phyloP scores from a whole-genome alignment of 2,888 invertebrate species.

The Pterobdella sp. region DNA sequence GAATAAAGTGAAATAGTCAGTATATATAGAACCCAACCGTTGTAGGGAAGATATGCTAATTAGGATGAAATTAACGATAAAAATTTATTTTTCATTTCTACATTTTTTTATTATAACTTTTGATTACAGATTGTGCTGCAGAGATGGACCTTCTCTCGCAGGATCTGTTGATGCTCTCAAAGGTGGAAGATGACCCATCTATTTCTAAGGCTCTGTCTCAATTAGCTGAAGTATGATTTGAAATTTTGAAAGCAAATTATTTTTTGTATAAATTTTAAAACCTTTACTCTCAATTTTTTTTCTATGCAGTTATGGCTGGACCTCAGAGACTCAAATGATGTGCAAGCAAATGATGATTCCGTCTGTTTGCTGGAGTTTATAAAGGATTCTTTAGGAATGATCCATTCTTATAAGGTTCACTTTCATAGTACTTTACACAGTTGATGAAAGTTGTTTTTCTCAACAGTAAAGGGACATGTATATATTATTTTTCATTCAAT shows the following conservation, averaged over 20 bases:
- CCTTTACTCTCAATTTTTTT: neutral
- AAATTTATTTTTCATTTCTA: too few species aligned
- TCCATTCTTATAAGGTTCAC: constrained; percentile 79
- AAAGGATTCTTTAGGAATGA: constrained; percentile 83
- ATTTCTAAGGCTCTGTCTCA: neutral
- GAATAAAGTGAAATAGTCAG: too few species aligned
- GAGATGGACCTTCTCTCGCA: constrained; percentile 7
- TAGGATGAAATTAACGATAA: too few species aligned
- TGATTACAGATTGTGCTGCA: neutral
- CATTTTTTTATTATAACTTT: too few species aligned
- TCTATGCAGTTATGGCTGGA: constrained; percentile 29
- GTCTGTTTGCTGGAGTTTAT: constrained; percentile 85
- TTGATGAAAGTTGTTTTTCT: neutral
- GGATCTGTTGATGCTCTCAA: neutral
- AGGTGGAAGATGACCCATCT: neutral
- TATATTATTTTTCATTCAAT: too few species aligned
- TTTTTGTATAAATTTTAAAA: neutral
- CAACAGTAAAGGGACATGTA: too few species aligned
- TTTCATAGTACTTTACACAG: constrained; percentile 12
- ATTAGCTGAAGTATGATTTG: neutral
- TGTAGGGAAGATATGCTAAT: too few species aligned
- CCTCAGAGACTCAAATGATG: constrained; percentile 61
- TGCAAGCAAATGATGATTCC: constrained; percentile 90
- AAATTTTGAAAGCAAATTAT: neutral
- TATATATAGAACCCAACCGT: too few species aligned